phyloP scores from a whole-genome alignment of 2,888 invertebrate genomes.

The Plemyria rubiginata region DNA sequence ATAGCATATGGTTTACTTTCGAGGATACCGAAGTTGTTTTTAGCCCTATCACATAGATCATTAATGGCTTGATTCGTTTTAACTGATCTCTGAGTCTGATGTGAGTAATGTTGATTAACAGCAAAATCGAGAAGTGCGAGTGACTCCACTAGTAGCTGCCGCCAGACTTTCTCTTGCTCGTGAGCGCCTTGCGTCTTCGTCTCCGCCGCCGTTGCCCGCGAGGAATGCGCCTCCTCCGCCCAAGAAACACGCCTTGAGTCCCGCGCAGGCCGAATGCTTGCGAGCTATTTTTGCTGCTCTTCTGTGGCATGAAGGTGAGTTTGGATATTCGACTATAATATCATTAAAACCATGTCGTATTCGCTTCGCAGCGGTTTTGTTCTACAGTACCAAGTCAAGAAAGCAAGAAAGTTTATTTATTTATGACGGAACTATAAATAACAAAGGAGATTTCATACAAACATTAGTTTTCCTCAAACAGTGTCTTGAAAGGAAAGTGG shows the following conservation, averaged over 20 bases:
- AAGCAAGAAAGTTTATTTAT: too few species aligned
- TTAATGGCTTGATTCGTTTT: neutral
- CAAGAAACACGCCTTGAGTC: conserved; percentile 94
- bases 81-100: neutral
- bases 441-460: too few species aligned
- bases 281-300: conserved; percentile 98
- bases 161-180: conserved; percentile 62
- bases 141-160: conserved; percentile 9
- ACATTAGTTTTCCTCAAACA: too few species aligned
- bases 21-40: neutral
- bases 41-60: neutral
- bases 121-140: conserved; percentile 5
- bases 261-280: conserved; percentile 95
- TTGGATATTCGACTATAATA: too few species aligned
- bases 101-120: neutral
- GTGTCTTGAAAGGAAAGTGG: too few species aligned
- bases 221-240: conserved; percentile 72
- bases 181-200: conserved; percentile 70
- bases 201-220: conserved; percentile 69
- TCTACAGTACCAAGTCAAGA: too few species aligned
- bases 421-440: too few species aligned
- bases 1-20: neutral
- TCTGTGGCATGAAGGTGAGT: conserved; percentile 95
- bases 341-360: too few species aligned
- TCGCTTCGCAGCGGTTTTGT: too few species aligned